Conservation (phyloP, 1,140 invertebrate species). For the Orchesella cincta region DNA sequence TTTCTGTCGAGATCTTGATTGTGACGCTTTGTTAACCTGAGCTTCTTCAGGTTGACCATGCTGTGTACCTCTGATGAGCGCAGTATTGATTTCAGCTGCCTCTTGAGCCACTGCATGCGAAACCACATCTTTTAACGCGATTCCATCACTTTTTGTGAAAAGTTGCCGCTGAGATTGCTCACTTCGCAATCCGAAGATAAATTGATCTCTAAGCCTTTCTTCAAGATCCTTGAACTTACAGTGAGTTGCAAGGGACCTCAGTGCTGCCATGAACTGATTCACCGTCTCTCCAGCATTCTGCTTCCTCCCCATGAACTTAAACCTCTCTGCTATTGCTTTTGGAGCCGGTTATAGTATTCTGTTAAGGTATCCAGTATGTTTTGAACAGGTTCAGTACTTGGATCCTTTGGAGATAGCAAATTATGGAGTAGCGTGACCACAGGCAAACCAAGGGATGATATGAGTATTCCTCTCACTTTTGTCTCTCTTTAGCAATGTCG, state of each 20-base stretch:
- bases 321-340: constrained; percentile 37
- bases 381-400: background rate
- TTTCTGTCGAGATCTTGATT: background rate
- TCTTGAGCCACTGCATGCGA: background rate
- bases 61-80: background rate
- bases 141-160: background rate
- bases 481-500: background rate
- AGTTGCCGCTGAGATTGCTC: constrained; percentile 18
- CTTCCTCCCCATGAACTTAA: constrained; percentile 39
- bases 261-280: constrained; percentile 35
- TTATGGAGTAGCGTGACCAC: constrained; percentile 10
- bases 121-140: background rate
- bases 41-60: background rate
- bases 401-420: constrained; percentile 18
- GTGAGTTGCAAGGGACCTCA: constrained; percentile 34
- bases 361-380: background rate
- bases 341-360: too few species aligned
- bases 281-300: constrained; percentile 40
- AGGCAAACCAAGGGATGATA: constrained; percentile 15
- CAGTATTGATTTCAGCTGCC: background rate
- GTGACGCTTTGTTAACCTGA: background rate
- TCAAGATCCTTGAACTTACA: constrained; percentile 46
- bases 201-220: constrained; percentile 36
- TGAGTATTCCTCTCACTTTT: background rate
- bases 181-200: constrained; percentile 39